A percentile compares a stretch with the other conserved stretches of the same genome.
Evolutionary conservation across 2,797 vertebrate genomes (phyloP).

Genomic region (Cottoperca gobio): DNA sequence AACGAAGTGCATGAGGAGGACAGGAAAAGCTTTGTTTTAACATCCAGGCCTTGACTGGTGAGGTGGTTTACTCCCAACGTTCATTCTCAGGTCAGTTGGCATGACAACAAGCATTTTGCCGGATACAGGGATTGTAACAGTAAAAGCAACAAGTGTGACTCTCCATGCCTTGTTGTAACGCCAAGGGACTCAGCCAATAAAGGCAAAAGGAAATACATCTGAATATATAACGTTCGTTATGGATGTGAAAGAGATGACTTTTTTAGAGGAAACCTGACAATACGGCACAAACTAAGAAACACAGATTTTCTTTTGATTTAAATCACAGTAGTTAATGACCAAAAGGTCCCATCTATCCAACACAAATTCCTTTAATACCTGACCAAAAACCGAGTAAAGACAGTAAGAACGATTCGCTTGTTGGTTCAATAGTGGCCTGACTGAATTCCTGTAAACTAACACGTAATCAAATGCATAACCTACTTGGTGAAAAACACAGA

Average conservation of each 20-base stretch:
- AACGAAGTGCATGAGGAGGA: slow-evolving; percentile 5
- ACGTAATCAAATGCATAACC: neutral
- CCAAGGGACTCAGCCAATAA: slow-evolving; percentile 21
- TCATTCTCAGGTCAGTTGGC: slow-evolving; percentile 62
- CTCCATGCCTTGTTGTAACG: slow-evolving; percentile 7
- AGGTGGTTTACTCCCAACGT: slow-evolving; percentile 35
- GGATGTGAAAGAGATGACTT: neutral
- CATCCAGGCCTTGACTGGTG: slow-evolving; percentile 41
- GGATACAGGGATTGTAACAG: slow-evolving; percentile 36
- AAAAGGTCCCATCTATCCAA: neutral
- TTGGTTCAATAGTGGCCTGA: neutral
- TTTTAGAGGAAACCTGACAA: neutral
- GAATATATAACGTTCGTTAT: neutral
- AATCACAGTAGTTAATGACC: neutral
- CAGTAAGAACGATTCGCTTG: neutral
- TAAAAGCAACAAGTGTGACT: slow-evolving; percentile 25
- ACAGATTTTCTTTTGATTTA: neutral
- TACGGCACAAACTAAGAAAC: neutral
- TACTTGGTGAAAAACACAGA: neutral
- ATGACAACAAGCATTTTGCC: slow-evolving; percentile 57
- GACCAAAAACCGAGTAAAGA: neutral
- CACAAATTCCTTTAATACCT: neutral
- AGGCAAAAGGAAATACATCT: slow-evolving; percentile 14
- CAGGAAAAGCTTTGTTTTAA: slow-evolving; percentile 33
- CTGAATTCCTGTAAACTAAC: neutral